These are phyloP conservation scores for Oryzias curvinotus DNA, from an alignment of 2,113 vertebrate genomes.

Conservation along the genomic window DNA sequence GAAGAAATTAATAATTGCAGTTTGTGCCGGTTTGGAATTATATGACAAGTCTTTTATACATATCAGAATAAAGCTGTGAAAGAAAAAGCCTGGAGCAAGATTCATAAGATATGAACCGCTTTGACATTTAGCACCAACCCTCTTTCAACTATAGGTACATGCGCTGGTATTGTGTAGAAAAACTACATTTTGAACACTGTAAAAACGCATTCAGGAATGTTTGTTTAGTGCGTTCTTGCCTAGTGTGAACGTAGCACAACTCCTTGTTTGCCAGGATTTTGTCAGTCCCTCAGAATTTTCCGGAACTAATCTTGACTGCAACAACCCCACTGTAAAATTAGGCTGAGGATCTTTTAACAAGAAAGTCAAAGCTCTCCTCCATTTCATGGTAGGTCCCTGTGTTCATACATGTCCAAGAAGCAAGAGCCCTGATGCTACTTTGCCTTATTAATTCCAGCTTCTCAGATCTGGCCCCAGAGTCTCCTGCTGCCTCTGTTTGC, in stretches of 20 bases:
- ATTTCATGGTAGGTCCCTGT: slow-evolving; percentile 62
- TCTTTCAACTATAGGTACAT: too few species aligned
- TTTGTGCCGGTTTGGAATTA: too few species aligned
- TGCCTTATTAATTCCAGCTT: slow-evolving; percentile 34
- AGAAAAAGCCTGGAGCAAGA: too few species aligned
- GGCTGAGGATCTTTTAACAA: slow-evolving; percentile 57
- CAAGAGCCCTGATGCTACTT: slow-evolving; percentile 22
- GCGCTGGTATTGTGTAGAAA: too few species aligned
- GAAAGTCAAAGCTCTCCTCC: slow-evolving; percentile 58
- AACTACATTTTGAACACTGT: too few species aligned
- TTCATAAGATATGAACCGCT: too few species aligned
- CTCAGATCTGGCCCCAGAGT: slow-evolving; percentile 17
- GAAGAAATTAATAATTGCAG: too few species aligned
- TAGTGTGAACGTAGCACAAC: slow-evolving; percentile 16
- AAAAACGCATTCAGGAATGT: too few species aligned
- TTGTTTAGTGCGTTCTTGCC: too few species aligned
- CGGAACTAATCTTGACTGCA: slow-evolving; percentile 21
- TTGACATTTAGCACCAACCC: too few species aligned
- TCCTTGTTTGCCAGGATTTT: slow-evolving; percentile 30
- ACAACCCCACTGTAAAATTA: slow-evolving; percentile 27
- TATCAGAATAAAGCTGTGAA: too few species aligned
- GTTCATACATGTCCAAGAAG: slow-evolving; percentile 67
- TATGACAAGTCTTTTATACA: too few species aligned
- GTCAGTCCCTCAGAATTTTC: slow-evolving; percentile 50
- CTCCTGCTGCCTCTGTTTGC: slow-evolving; percentile 18